Conservation (phyloP, 2,888 invertebrate species). For the Mesochorus sp. region DNA sequence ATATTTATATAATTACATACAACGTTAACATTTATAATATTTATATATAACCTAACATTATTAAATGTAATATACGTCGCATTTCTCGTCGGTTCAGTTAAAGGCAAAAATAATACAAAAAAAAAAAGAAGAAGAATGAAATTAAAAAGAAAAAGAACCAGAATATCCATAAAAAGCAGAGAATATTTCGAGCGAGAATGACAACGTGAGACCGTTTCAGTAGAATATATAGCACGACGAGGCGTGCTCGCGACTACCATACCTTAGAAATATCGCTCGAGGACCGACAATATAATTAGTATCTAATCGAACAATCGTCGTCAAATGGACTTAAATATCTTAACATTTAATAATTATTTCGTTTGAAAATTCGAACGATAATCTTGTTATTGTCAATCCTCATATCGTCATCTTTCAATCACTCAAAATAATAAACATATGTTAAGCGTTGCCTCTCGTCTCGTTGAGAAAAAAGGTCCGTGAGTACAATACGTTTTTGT, state of each 20-base stretch:
- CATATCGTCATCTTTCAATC: slow-evolving; percentile 52
- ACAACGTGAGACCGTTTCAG: slow-evolving; percentile 41
- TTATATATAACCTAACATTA: slow-evolving; percentile 76
- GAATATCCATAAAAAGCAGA: slow-evolving; percentile 55
- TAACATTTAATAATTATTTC: slow-evolving; percentile 40
- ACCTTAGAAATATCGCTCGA: slow-evolving; percentile 55
- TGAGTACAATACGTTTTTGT: too few relatives aligned
- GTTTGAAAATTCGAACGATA: slow-evolving; percentile 44
- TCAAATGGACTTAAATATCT: slow-evolving; percentile 21
- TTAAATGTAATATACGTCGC: slow-evolving; percentile 73
- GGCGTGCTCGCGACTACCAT: slow-evolving; percentile 31
- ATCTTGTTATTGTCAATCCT: slow-evolving; percentile 61
- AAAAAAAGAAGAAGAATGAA: not conserved
- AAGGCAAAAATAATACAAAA: slow-evolving; percentile 39
- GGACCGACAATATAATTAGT: slow-evolving; percentile 61
- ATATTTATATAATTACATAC: slow-evolving; percentile 70
- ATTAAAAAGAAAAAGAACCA: slow-evolving; percentile 14
- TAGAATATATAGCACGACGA: slow-evolving; percentile 39
- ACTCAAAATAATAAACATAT: slow-evolving; percentile 36
- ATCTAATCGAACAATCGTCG: slow-evolving; percentile 59
- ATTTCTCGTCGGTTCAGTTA: slow-evolving; percentile 59
- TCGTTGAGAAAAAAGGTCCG: slow-evolving; percentile 47
- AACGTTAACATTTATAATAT: slow-evolving; percentile 78
- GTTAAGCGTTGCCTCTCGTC: slow-evolving; percentile 54
- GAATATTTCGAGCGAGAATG: slow-evolving; percentile 48